These are phyloP conservation scores for Galeopterus variegatus DNA, from an alignment of 2,113 vertebrate species.

Conservation along the genomic window DNA sequence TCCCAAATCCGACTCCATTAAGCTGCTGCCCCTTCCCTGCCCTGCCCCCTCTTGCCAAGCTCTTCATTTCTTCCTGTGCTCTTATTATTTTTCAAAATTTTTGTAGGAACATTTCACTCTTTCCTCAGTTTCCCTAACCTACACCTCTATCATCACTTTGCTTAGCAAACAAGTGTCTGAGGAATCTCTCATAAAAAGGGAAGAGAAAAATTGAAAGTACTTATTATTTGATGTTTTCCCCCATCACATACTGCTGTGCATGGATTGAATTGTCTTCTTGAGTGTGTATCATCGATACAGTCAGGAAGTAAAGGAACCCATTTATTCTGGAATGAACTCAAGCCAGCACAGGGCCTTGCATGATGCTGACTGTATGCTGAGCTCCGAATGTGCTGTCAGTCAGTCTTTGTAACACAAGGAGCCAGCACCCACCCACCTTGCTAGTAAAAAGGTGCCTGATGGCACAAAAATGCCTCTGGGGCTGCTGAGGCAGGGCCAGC, in stretches of 20 bases:
- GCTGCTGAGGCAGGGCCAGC: background rate
- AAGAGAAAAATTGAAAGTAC: background rate
- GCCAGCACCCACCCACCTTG: background rate
- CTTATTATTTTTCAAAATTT: constrained; percentile 14
- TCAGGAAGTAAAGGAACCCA: background rate
- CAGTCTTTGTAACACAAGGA: background rate
- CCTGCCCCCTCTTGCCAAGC: background rate
- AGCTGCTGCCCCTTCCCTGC: background rate
- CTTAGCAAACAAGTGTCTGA: background rate
- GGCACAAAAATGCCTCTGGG: background rate
- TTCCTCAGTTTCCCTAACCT: constrained; percentile 25
- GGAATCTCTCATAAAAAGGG: background rate
- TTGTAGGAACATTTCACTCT: background rate
- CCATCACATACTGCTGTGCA: background rate
- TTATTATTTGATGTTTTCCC: background rate
- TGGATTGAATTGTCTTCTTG: background rate
- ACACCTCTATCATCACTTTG: background rate
- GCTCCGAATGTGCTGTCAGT: background rate
- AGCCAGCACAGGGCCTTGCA: background rate
- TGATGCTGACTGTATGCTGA: background rate
- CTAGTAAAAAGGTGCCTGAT: background rate
- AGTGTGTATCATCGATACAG: background rate
- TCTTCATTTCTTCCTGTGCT: background rate
- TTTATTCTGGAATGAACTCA: background rate
- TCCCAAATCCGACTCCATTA: background rate